Evolutionary conservation across 2,113 vertebrate species (phyloP), one percentile per base, ranked within the genome.

Genomic region (Orthonyx spaldingii): DNA sequence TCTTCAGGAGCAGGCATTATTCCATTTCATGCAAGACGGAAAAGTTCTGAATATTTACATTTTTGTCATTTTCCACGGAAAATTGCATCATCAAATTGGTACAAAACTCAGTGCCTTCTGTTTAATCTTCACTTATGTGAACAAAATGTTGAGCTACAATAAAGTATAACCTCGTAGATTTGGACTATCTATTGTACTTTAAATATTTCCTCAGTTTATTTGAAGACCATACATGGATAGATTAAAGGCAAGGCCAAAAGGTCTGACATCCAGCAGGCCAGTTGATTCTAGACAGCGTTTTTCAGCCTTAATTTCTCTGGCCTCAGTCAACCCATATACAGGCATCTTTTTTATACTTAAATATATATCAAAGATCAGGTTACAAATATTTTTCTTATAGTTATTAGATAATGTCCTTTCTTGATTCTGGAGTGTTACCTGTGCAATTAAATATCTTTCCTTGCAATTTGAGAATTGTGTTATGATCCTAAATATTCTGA

Each of bases 211-310:
- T 9, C 18, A 13, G 9, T 55, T 79, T 64, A 60, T 47, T 13
- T 76, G 52, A 75, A 57, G 30, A 9, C 52, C 3, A 41, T 41
- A 13, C 10, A 53, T 6, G 5, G 3, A 61, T 10, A 75, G 35
- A 65, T 2, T 77, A 72, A 64, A 64, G 16, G 16, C 17, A 90
- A 80, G 33, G 12, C 11, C 49, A 93, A 90, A 59, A 79, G 5
- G 4, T 44, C 16, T 47, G 68, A 60, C 0, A 61, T 3, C 10
- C 1, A 3, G 44, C 7, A 80, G 13, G 4, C 4, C 23, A 64
- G 7, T 20, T 63, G 35, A 46, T 46, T 79, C 33, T 55, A 79
- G 30, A 14, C 4, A 47, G 3, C 14, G 13, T 27, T 82, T 91
- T 78, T 75, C 16, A 72, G 42, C 17, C 10, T 56, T 42, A 39